Evolutionary conservation across 2,888 invertebrate species (phyloP).

Genomic region (Hymenopus coronatus): DNA sequence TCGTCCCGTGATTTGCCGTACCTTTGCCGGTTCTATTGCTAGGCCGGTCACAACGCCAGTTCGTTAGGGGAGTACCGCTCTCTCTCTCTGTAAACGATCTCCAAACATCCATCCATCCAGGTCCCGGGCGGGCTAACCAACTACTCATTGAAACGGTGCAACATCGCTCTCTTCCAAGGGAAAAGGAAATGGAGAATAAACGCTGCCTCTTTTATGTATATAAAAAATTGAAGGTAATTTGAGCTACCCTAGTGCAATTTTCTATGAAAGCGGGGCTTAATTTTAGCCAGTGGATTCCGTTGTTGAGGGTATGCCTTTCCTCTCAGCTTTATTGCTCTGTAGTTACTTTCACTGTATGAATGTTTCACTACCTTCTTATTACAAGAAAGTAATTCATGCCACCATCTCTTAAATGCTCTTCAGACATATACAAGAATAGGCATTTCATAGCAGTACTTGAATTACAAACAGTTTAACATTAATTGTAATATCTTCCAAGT

Average conservation of each 20-base stretch:
- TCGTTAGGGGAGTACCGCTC: not conserved
- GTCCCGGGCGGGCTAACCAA: not conserved
- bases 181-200: not conserved
- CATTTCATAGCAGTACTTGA: too few relatives aligned
- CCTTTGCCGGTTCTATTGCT: not conserved
- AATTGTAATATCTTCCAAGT: too few relatives aligned
- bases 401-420: not conserved
- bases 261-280: not conserved
- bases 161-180: not conserved
- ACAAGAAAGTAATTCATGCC: not conserved
- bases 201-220: not conserved
- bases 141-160: conserved; percentile 4
- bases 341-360: not conserved
- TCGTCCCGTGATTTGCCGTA: not conserved
- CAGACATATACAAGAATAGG: not conserved
- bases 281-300: not conserved
- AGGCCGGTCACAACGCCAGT: conserved; percentile 5
- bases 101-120: conserved; percentile 1
- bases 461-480: too few relatives aligned
- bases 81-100: conserved; percentile 4
- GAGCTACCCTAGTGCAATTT: not conserved
- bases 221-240: not conserved
- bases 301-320: not conserved
- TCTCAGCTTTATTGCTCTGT: not conserved
- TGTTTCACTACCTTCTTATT: not conserved